Evolutionary conservation across 2,113 vertebrate species (phyloP).

Genomic region (Desmodus rotundus): DNA sequence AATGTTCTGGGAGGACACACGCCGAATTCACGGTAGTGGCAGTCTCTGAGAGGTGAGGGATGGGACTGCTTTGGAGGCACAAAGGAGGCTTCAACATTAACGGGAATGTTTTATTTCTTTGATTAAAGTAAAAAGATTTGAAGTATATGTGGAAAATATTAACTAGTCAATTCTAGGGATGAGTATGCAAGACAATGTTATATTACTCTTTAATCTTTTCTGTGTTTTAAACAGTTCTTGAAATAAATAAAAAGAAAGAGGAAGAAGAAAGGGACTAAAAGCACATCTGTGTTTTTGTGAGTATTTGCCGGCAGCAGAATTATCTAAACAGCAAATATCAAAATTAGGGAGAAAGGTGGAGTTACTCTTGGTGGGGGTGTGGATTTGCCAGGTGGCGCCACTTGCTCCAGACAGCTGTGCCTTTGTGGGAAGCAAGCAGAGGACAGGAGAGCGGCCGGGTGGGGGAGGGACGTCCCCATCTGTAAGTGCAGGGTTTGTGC

Average conservation of each 20-base stretch:
- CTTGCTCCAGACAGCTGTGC: background rate
- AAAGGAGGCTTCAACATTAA: slow-evolving; percentile 10
- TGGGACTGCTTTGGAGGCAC: background rate
- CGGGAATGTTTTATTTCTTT: slow-evolving; percentile 29
- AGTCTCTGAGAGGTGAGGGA: background rate
- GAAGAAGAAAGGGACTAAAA: background rate
- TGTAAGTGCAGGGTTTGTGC: accelerated
- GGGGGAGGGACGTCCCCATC: background rate
- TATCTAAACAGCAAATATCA: background rate
- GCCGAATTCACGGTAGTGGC: background rate
- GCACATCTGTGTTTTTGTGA: background rate
- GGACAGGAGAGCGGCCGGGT: background rate
- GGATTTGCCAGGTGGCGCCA: background rate
- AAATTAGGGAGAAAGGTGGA: background rate
- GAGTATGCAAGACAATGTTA: background rate
- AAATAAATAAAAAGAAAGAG: background rate
- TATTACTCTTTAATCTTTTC: slow-evolving; percentile 17
- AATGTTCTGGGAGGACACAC: background rate
- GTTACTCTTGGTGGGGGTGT: accelerated
- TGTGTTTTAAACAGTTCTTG: slow-evolving; percentile 39
- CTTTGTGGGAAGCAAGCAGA: background rate
- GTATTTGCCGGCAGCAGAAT: background rate
- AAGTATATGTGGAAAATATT: slow-evolving; percentile 29
- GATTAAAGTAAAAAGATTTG: slow-evolving; percentile 36
- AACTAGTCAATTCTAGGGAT: slow-evolving; percentile 19